These are phyloP conservation scores for Siphonodentalium dalli DNA, from an alignment of 2,888 invertebrate species.

Conservation along the genomic window DNA sequence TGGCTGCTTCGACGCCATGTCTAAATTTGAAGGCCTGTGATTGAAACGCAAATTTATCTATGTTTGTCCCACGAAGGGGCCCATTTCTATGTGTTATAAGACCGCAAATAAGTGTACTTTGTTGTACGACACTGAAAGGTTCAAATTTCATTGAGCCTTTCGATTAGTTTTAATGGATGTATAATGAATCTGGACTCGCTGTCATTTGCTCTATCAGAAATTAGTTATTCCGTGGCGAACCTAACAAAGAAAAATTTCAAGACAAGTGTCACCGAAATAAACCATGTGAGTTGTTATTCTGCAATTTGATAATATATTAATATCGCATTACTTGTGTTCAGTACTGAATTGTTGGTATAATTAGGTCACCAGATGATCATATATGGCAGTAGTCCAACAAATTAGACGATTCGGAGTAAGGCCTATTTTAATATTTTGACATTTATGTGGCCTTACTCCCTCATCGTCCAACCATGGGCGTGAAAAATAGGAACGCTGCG, in stretches of 20 bases:
- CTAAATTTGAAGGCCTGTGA: conserved; percentile 36
- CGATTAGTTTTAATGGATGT: conserved; percentile 74
- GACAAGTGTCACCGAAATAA: conserved; percentile 86
- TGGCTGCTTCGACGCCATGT: conserved; percentile 59
- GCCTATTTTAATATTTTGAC: too few species aligned
- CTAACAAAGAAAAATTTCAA: conserved; percentile 95
- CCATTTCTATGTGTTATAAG: conserved; percentile 31
- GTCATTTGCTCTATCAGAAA: conserved; percentile 98
- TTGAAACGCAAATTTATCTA: conserved; percentile 38
- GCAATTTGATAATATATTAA: too few species aligned
- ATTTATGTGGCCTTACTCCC: too few species aligned
- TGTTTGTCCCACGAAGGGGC: conserved; percentile 36
- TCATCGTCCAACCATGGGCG: too few species aligned
- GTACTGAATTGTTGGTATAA: too few species aligned
- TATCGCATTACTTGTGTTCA: too few species aligned
- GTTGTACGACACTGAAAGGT: conserved; percentile 50
- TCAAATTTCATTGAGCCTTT: conserved; percentile 81
- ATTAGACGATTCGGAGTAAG: too few species aligned
- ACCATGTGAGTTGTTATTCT: conserved; percentile 84
- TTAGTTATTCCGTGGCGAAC: conserved; percentile 94
- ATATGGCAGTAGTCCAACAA: too few species aligned
- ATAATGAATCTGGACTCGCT: conserved; percentile 85
- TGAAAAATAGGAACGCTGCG: too few species aligned
- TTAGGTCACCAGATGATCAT: too few species aligned
- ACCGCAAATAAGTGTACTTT: conserved; percentile 32